Evolutionary conservation across 2,888 invertebrate species (phyloP).

Genomic region (Steromphala cineraria): DNA sequence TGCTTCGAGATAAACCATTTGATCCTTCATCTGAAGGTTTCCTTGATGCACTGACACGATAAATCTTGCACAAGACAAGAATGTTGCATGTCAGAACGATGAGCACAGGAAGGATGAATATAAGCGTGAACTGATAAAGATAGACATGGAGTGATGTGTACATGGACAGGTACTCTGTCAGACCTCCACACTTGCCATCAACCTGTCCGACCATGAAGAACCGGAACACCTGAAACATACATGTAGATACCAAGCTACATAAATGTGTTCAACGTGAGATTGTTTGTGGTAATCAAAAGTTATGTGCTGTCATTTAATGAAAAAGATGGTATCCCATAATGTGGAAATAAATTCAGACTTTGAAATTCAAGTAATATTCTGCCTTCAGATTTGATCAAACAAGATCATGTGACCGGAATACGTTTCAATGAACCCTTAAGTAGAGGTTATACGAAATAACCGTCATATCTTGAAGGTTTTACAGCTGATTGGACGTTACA

Average conservation of each 20-base stretch:
- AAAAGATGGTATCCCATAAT: too few relatives aligned
- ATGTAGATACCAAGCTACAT: conserved; percentile 5
- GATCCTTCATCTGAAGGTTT: neutral
- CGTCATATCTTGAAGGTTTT: too few relatives aligned
- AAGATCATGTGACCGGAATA: too few relatives aligned
- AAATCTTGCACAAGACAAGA: conserved; percentile 61
- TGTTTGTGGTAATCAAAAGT: too few relatives aligned
- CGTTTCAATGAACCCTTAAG: too few relatives aligned
- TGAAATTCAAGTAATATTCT: too few relatives aligned
- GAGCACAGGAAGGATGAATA: conserved; percentile 62
- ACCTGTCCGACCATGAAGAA: conserved; percentile 51
- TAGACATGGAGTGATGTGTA: conserved; percentile 64
- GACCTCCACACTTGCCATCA: conserved; percentile 43
- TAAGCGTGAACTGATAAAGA: conserved; percentile 63
- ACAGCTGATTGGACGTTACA: too few relatives aligned
- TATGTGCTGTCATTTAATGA: too few relatives aligned
- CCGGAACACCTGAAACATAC: conserved; percentile 50
- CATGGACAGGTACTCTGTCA: conserved; percentile 39
- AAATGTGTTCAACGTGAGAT: too few relatives aligned
- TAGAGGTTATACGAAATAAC: too few relatives aligned
- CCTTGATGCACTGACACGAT: conserved; percentile 35
- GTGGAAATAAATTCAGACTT: too few relatives aligned
- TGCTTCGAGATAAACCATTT: neutral
- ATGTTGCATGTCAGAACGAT: conserved; percentile 66
- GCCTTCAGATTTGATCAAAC: too few relatives aligned